Base-by-base conservation (phyloP, 2,797 vertebrate species). In the Aphelocoma californica region DNA sequence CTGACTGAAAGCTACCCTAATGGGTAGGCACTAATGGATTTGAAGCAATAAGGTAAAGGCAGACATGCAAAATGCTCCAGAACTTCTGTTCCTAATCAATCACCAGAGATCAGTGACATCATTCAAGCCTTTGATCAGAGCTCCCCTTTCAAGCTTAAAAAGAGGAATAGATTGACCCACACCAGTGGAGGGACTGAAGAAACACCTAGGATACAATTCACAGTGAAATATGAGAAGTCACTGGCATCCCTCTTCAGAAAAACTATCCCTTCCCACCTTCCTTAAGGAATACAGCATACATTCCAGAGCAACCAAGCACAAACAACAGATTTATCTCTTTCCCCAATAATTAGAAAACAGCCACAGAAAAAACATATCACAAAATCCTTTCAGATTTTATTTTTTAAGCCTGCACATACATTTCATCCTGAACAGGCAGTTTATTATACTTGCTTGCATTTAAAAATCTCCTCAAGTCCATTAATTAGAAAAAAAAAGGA, bases 21-120 rank as follows among this genome's bases (percentile, higher is more conserved):
- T 81, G 74, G 87, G 56, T 28, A 93, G 81, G 86, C 90, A 92
- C 88, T 97, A 97, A 97, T 95, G 96, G 97, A 98, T 95, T 83
- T 95, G 91, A 97, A 97, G 92, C 18, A 81, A 98, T 97, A 97
- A 98, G 89, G 85, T 96, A 95, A 97, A 97, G 83, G 89, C 86
- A 8, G 91, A 86, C 94, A 97, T 78, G 88, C 91, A 97, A 97
- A 97, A 95, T 86, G 95, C 96, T 97, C 97, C 97, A 97, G 95
- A 98, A 98, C 97, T 98, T 98, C 98, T 99, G 98, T 98, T 98
- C 98, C 98, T 98, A 99, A 99, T 99, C 98, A 99, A 98, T 99
- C 98, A 99, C 97, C 98, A 98, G 98, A 98, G 98, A 98, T 99
- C 98, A 98, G 98, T 98, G 98, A 98, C 98, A 98, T 98, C 98